Evolutionary conservation across 2,797 vertebrate genomes (phyloP), one percentile per base, ranked within the genome.

Genomic region (Rhinatrema bivittatum): DNA sequence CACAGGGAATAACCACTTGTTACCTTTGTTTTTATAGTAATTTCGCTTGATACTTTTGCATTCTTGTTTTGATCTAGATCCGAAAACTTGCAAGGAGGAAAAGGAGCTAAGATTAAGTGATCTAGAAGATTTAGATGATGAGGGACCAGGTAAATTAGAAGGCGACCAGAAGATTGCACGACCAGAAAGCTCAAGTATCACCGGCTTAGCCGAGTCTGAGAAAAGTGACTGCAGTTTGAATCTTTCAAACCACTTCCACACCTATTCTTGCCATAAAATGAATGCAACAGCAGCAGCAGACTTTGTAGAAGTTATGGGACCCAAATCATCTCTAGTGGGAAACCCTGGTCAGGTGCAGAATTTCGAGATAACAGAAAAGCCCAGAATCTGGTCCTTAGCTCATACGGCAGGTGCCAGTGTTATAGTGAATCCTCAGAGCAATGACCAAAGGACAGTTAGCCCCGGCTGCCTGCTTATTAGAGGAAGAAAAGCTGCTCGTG

Each of bases 361-460:
- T 39, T 91, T 86, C 34, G 83, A 88, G 16, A 46, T 68, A 8
- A 48, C 75, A 2, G 89, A 91, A 53, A 97, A 92, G 52, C 88
- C 91, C 11, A 76, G 87, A 62, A 97, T 97, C 76, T 98, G 94
- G 94, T 98, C 93, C 2, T 69, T 96, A 60, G 94, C 91, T 11
- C 89, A 81, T 27, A 97, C 93, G 0, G 94, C 90, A 0, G 88
- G 81, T 6, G 74, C 85, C 3, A 74, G 76, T 29, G 70, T 79
- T 38, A 66, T 81, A 24, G 64, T 79, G 47, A 77, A 78, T 36
- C 42, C 69, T 5, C 65, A 82, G 6, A 49, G 60, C 18, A 42
- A 62, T 10, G 71, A 81, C 42, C 53, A 72, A 48, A 80, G 79
- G 70, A 82, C 74, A 53, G 75, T 53, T 6, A 59, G 46, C 3